These are phyloP conservation scores for Drosophila crucigera DNA, from an alignment of 2,888 invertebrate genomes.

Conservation along the genomic window DNA sequence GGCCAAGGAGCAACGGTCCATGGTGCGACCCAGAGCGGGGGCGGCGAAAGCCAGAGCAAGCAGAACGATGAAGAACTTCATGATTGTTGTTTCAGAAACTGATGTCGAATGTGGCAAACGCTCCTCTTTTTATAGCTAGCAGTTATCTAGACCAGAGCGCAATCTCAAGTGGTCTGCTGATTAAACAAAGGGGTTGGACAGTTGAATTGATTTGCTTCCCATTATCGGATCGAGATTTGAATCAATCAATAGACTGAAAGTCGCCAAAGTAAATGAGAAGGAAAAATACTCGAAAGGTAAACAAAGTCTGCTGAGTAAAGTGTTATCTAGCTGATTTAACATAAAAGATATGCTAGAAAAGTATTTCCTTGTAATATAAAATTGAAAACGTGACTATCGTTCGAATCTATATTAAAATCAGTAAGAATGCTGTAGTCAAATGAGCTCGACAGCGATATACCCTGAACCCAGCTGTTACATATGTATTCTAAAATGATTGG, in stretches of 20 bases:
- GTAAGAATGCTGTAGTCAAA: no score
- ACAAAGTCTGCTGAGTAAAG: not conserved
- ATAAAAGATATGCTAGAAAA: not conserved
- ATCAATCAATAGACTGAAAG: not conserved
- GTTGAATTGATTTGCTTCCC: constrained; percentile 4
- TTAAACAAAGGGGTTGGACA: not conserved
- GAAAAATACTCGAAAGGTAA: not conserved
- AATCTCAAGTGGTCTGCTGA: constrained; percentile 10
- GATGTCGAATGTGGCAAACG: constrained; percentile 12
- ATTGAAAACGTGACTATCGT: no score
- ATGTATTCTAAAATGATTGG: no score
- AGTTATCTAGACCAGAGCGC: constrained; percentile 3
- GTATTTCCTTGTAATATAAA: no score
- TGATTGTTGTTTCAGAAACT: constrained; percentile 39
- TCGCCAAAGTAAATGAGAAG: not conserved
- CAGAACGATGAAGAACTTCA: constrained; percentile 48
- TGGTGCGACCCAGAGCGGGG: constrained; percentile 57
- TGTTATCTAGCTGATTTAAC: not conserved
- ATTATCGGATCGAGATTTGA: not conserved
- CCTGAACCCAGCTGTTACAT: no score
- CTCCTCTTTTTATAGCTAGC: constrained; percentile 35
- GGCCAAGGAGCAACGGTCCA: constrained; percentile 71
- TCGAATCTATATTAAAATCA: no score
- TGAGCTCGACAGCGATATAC: no score
- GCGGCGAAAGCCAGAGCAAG: constrained; percentile 56